Evolutionary conservation across 1,140 invertebrate genomes (phyloP), one percentile per base, ranked within the genome.

Genomic region (Ostrea edulis): DNA sequence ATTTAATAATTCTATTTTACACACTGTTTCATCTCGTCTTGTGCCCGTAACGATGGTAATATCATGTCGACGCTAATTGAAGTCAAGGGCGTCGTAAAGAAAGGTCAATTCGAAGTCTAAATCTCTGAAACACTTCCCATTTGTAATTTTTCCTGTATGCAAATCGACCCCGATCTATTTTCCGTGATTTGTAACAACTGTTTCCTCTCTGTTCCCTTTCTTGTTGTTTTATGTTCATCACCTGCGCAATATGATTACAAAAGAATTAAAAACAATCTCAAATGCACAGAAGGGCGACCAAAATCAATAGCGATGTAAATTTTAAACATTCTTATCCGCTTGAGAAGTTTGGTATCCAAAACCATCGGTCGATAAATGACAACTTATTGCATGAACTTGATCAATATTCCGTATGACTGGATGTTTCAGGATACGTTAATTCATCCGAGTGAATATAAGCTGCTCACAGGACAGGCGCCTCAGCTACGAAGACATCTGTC

Each of bases 391-490:
- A 29, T 77, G 68, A 77, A 77, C 29, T 7, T 29, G 29, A 77
- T 77, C 68, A 77, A 77, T 77, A 77, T 77, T 77, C 25, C 29
- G 25, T 77, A 35, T 29, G 68, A 25, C 14, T 77, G 68, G 14
- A 77, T 77, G 68, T 77, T 77, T 25, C 65, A 29, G 29, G 25
- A 25, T 77, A 14, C 25, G 11, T 29, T 71, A 77, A 77, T 77
- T 29, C 68, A 77, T 35, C 7, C 3, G 68, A 77, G 25, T 77
- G 68, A 35, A 35, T 14, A 77, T 29, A 77, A 77, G 12, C 8
- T 35, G 25, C 55, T 62, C 55, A 29, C 17, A 25, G 22, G 68
- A 35, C 68, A 29, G 29, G 25, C 68, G 25, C 68, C 14, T 14
- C 29, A 77, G 58, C 68, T 5, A 22, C 25, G 29, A 25, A 29